These are phyloP conservation scores for Notolabrus celidotus DNA, from an alignment of 2,797 vertebrate species.

Conservation along the genomic window DNA sequence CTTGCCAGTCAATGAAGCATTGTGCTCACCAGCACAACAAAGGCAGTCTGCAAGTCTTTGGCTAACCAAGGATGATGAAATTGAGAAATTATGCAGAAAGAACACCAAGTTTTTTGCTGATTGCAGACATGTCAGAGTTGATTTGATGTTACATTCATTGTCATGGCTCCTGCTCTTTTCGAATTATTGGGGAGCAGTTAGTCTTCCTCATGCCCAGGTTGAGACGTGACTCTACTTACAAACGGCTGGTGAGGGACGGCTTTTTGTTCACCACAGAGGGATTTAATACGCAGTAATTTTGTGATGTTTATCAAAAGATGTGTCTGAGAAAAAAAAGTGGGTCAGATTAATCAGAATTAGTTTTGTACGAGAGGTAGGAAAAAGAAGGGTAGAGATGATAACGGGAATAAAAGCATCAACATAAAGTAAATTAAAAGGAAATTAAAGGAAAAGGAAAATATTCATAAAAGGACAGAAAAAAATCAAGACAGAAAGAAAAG, in stretches of 20 bases:
- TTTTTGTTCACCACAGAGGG: conserved; percentile 21
- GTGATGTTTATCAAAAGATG: not conserved
- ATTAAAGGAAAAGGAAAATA: not conserved
- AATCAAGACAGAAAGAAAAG: not conserved
- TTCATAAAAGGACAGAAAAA: not conserved
- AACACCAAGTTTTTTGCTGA: conserved; percentile 27
- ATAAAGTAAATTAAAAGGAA: not conserved
- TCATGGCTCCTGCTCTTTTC: conserved; percentile 38
- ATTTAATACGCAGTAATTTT: conserved; percentile 16
- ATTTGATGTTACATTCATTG: conserved; percentile 45
- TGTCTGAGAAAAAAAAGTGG: not conserved
- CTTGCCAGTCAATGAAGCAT: conserved; percentile 43
- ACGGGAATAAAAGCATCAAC: not conserved
- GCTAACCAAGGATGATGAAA: conserved; percentile 28
- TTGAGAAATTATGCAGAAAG: conserved; percentile 25
- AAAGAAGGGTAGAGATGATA: not conserved
- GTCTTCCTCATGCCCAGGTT: conserved; percentile 35
- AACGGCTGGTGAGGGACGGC: conserved; percentile 19
- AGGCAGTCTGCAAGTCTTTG: conserved; percentile 11
- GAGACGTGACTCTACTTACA: conserved; percentile 54
- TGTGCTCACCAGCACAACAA: conserved; percentile 30
- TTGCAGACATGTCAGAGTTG: conserved; percentile 32
- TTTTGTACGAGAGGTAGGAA: not conserved
- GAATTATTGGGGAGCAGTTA: conserved; percentile 56
- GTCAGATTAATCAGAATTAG: not conserved